Base-by-base conservation (phyloP, 2,113 vertebrate species). In the Otus sunia region DNA sequence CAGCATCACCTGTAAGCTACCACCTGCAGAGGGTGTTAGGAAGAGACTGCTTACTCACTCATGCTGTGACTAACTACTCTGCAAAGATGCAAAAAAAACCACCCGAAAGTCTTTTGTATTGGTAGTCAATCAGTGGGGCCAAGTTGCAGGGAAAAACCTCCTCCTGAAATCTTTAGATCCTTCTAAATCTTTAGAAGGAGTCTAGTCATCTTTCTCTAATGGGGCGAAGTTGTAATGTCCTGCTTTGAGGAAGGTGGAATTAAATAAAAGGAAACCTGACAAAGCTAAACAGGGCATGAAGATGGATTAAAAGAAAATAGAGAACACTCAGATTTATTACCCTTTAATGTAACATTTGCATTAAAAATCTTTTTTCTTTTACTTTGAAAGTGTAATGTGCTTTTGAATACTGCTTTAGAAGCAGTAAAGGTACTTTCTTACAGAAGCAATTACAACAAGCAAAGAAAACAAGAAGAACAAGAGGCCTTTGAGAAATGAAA, bases 21-120 rank as follows among this genome's bases (percentile, higher is more conserved):
- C 1, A 5, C n/a, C 41, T 74, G 22, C 0, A 0, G 19, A 64
- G 32, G 45, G 23, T 66, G 50, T n/a, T 47, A 39, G 49, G n/a
- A 68, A 73, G n/a, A 92, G 50, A 13, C 41, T 43, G 16, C 43
- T 78, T 45, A 69, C 41, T 82, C 3, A 0, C 9, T 87, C 21
- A 4, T 30, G 30, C 50, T 86, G 32, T 55, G 68, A 71, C 37
- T 69, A 52, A 68, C 23, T 47, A 8, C n/a, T 59, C 36, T 79
- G 55, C 50, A 53, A 83, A 90, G 15, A 58, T 21, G 1, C 2
- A 68, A 50, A 29, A 27, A 21, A 19, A 17, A 12, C 16, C 17
- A 16, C 43, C 16, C 43, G 62, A 13, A 52, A 10, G 1, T 19
- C 15, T 26, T 91, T 66, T 72, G 7, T 64, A 29, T 26, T 34